Conservation (phyloP, 2,113 vertebrate genomes). For the Desmodus rotundus region DNA sequence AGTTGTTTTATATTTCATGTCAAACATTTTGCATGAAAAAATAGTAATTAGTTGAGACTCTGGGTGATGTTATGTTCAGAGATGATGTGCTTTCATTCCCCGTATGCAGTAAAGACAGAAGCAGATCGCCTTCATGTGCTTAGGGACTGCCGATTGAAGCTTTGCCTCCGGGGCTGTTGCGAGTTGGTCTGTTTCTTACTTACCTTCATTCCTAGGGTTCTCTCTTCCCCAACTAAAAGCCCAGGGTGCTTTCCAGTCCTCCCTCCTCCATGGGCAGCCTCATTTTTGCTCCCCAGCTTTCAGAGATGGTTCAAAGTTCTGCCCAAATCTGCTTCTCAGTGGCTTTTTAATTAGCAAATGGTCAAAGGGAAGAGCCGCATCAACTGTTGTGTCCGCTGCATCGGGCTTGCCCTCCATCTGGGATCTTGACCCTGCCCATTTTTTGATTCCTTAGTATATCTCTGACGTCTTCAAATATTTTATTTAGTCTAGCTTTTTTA, state of each 20-base stretch:
- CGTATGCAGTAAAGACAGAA: background rate
- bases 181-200: background rate
- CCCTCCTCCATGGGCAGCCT: background rate
- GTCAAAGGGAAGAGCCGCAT: background rate
- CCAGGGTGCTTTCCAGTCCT: background rate
- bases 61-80: background rate
- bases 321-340: background rate
- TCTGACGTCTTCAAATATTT: background rate
- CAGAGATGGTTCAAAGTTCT: background rate
- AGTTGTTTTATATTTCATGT: background rate
- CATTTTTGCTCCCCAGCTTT: background rate
- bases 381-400: background rate
- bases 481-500: background rate
- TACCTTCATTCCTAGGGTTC: background rate
- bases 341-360: background rate
- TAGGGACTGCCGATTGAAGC: background rate
- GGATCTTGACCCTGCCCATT: background rate
- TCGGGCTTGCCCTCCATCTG: background rate
- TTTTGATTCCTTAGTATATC: background rate
- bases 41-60: background rate
- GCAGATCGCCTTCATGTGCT: background rate
- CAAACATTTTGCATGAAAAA: background rate
- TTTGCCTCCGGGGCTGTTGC: background rate
- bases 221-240: background rate
- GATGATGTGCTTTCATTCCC: background rate